Evolutionary conservation across 2,888 invertebrate species (phyloP), one percentile per base, ranked within the genome.

Genomic region (Poecilobothrus nobilitatus): DNA sequence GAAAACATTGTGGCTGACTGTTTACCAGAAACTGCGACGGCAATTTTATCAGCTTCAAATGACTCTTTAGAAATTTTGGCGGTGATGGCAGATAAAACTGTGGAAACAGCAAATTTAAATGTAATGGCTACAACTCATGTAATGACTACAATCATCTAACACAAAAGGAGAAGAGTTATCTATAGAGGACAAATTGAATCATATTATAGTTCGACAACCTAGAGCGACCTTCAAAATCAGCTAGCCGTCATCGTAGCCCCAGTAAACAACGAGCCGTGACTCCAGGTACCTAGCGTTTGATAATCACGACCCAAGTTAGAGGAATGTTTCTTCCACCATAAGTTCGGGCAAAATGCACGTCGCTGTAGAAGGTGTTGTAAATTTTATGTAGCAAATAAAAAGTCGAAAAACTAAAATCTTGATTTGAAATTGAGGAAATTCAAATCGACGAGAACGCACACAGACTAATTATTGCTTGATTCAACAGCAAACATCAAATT

Each of bases 401-500:
- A 61, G n/a, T n/a, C 63, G 21, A 22, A 63, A 63, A 63, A 63
- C 63, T 63, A 63, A 63, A 21, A 20, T 20, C 63, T 10, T n/a
- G 63, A 21, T 27, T 63, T 27, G 21, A 22, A 22, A 8, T 63
- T n/a, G n/a, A n/a, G n/a, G n/a, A n/a, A n/a, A n/a, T n/a, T n/a
- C n/a, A n/a, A n/a, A n/a, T n/a, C n/a, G n/a, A n/a, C n/a, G n/a
- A n/a, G n/a, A n/a, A n/a, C n/a, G n/a, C n/a, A n/a, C n/a, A n/a
- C n/a, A n/a, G n/a, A n/a, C n/a, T n/a, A n/a, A 21, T 63, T 63
- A 6, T 9, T 63, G 8, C 63, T 21, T 9, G 63, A 63, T 2
- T 10, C 21, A 27, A 22, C 10, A 12, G 22, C 63, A 10, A 63
- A 63, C 20, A 27, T 22, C 21, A 63, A 63, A 63, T 63, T 63